phyloP scores from a whole-genome alignment of 92 coral and sea anemone genomes.

The Pocillopora grandis region DNA sequence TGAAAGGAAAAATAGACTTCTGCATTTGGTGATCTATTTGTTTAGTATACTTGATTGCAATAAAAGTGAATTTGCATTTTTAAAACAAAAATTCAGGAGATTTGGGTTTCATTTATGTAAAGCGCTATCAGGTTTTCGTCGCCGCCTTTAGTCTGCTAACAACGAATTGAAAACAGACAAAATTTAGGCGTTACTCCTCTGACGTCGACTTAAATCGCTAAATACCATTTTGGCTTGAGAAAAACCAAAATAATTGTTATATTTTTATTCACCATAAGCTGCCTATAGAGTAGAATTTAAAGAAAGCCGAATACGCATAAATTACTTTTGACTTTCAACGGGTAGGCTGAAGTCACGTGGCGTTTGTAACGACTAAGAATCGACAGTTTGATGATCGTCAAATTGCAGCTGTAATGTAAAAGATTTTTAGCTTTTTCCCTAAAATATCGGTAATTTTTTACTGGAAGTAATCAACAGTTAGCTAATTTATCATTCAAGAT shows the following conservation, averaged over 20 bases:
- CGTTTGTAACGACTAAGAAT: too few relatives aligned
- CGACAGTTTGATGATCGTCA: too few relatives aligned
- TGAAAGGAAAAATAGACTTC: constrained; percentile 2
- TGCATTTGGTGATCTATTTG: background rate
- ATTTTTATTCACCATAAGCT: background rate
- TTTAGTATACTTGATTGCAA: constrained; percentile 4
- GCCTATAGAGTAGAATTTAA: background rate
- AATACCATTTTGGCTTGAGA: too few relatives aligned
- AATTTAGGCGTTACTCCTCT: background rate
- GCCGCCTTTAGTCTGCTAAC: background rate
- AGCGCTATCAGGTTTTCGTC: background rate
- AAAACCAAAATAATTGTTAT: background rate
- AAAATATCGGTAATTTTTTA: background rate
- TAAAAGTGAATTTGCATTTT: constrained; percentile 36
- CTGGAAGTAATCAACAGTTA: background rate
- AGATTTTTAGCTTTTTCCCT: background rate
- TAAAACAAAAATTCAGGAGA: constrained; percentile 7
- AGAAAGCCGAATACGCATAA: background rate
- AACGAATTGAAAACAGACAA: background rate
- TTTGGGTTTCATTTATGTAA: background rate
- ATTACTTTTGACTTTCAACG: background rate
- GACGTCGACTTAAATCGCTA: background rate
- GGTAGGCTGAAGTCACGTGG: too few relatives aligned
- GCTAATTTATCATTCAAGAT: background rate
- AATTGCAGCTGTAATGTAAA: background rate